A percentile compares a stretch with the other conserved stretches of the same genome.
Evolutionary conservation across 1,140 invertebrate genomes (phyloP).

Genomic region (Halictus rubicundus): DNA sequence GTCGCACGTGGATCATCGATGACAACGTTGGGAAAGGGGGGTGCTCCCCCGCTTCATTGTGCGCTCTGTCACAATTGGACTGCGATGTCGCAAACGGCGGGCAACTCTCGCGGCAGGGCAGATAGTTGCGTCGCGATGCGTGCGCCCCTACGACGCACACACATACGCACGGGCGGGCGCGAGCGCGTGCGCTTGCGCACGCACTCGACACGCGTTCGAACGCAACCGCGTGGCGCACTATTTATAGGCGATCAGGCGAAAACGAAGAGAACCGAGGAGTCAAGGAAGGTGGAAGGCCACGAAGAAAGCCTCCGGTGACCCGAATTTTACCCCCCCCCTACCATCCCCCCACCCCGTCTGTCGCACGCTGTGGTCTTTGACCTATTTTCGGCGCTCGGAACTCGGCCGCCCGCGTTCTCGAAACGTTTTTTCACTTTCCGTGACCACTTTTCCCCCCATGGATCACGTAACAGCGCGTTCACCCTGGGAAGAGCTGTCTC

Average conservation of each 20-base stretch:
- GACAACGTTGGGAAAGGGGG: slow-evolving; percentile 19
- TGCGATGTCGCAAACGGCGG: slow-evolving; percentile 14
- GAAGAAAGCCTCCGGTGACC: slow-evolving; percentile 58
- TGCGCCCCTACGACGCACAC: slow-evolving; percentile 30
- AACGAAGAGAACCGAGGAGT: slow-evolving; percentile 39
- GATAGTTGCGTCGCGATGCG: slow-evolving; percentile 19
- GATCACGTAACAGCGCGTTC: neutral
- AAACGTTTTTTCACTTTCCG: neutral
- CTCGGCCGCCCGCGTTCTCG: slow-evolving; percentile 3
- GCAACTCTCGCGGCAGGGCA: neutral
- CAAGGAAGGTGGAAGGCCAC: slow-evolving; percentile 59
- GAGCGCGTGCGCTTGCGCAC: no score
- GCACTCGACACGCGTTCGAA: slow-evolving; percentile 34
- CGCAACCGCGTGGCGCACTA: slow-evolving; percentile 42
- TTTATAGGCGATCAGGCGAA: slow-evolving; percentile 50
- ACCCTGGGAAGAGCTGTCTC: neutral
- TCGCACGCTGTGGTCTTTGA: slow-evolving; percentile 17
- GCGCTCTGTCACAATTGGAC: slow-evolving; percentile 39
- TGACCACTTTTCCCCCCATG: neutral
- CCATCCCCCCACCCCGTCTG: no score
- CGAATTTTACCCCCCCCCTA: slow-evolving; percentile 60
- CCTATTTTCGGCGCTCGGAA: slow-evolving; percentile 29
- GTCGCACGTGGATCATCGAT: slow-evolving; percentile 19
- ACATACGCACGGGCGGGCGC: no score
- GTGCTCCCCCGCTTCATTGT: slow-evolving; percentile 2